Conservation (phyloP, 92 coral and sea anemone species). For the Zoanthus sociatus region DNA sequence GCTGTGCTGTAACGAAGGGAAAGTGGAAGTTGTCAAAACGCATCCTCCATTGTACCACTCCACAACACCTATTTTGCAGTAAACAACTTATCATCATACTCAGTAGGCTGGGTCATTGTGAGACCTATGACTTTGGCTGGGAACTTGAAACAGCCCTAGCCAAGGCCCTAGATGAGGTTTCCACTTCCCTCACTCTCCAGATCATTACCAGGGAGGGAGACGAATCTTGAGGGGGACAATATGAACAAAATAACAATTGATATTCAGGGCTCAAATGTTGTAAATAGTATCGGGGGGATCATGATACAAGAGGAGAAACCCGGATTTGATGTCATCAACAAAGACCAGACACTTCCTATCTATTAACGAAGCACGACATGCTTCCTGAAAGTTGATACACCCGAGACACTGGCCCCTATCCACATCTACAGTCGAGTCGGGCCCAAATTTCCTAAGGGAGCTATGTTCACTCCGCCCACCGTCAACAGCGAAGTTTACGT, state of each 20-base stretch:
- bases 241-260: constrained; percentile 52
- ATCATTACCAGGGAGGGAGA: constrained; percentile 53
- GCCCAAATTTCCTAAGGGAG: constrained; percentile 55
- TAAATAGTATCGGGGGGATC: constrained; percentile 65
- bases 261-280: constrained; percentile 67
- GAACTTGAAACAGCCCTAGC: constrained; percentile 67
- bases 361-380: constrained; percentile 22
- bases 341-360: constrained; percentile 1
- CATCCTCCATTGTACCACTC: constrained; percentile 62
- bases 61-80: constrained; percentile 63
- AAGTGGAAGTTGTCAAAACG: constrained; percentile 67
- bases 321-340: constrained; percentile 44
- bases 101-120: constrained; percentile 68
- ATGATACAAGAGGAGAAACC: constrained; percentile 63
- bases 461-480: constrained; percentile 42
- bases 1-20: constrained; percentile 64
- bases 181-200: constrained; percentile 51
- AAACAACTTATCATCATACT: constrained; percentile 61
- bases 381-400: constrained; percentile 47
- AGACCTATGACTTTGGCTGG: constrained; percentile 58
- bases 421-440: constrained; percentile 65
- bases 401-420: constrained; percentile 52
- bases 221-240: constrained; percentile 63
- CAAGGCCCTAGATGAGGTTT: constrained; percentile 65
- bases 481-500: constrained; percentile 20